Percentiles rank a stretch among this genome's conserved stretches.
Evolutionary conservation across 2,888 invertebrate species (phyloP).

Genomic region (Drosophila quinaria): DNA sequence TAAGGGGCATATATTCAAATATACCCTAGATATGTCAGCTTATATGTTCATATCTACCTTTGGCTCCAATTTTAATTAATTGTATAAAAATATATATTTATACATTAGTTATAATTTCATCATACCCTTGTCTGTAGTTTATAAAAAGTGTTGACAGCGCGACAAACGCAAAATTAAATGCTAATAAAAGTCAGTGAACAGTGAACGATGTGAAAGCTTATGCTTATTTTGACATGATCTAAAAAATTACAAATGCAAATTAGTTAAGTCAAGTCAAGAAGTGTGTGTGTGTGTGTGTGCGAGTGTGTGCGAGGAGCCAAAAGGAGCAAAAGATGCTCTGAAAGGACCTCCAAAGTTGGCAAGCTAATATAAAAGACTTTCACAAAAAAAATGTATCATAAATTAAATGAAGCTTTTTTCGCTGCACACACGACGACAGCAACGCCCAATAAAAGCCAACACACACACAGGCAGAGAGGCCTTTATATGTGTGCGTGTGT

Average conservation of each 20-base stretch:
- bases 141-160: constrained; percentile 60
- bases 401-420: constrained; percentile 78
- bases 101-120: too few species aligned
- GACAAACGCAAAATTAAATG: constrained; percentile 70
- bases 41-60: not conserved
- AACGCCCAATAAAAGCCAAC: constrained; percentile 39
- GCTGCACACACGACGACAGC: constrained; percentile 51
- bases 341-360: constrained; percentile 54
- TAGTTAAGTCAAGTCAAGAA: constrained; percentile 53
- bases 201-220: constrained; percentile 57
- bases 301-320: constrained; percentile 5
- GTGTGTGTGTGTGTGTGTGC: constrained; percentile 15
- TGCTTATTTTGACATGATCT: constrained; percentile 78
- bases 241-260: constrained; percentile 81
- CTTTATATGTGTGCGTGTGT: constrained; percentile 17
- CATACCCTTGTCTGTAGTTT: constrained; percentile 7
- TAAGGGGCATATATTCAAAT: not conserved
- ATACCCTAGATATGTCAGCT: too few species aligned
- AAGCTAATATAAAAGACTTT: constrained; percentile 77
- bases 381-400: constrained; percentile 75
- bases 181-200: constrained; percentile 69
- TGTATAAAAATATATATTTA: not conserved
- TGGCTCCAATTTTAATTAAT: not conserved
- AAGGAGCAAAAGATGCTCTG: constrained; percentile 26
- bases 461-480: constrained; percentile 3